phyloP scores from a whole-genome alignment of 2,888 invertebrate species.

The Entomobrya multifasciata region DNA sequence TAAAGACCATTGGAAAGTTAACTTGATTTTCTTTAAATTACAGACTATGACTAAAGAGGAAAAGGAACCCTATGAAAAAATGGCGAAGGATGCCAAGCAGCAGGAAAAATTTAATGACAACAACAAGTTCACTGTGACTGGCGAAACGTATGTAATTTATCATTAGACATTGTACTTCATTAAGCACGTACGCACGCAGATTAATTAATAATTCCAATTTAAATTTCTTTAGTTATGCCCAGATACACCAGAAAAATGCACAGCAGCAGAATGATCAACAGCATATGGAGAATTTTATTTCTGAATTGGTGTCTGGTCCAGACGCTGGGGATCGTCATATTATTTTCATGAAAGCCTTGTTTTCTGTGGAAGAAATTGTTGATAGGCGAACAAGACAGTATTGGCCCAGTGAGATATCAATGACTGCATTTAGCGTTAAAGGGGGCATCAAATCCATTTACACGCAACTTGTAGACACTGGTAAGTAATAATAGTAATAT shows the following conservation, averaged over 20 bases:
- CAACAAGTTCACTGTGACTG: conserved; percentile 77
- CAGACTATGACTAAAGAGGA: conserved; percentile 74
- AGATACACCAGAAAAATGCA: conserved; percentile 54
- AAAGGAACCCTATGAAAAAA: conserved; percentile 72
- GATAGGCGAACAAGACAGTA: conserved; percentile 70
- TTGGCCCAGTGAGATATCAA: conserved; percentile 77
- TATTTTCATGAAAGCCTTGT: conserved; percentile 73
- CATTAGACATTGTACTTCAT: too few relatives aligned
- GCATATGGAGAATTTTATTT: conserved; percentile 49
- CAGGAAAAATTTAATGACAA: conserved; percentile 71
- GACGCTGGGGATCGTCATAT: conserved; percentile 60
- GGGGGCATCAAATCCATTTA: conserved; percentile 73
- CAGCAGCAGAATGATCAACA: conserved; percentile 43
- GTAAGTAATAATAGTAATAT: conserved; percentile 62
- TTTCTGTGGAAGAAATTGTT: conserved; percentile 74
- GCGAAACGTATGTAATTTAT: conserved; percentile 78
- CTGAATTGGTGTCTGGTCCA: conserved; percentile 40
- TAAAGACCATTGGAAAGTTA: too few relatives aligned
- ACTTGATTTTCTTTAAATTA: too few relatives aligned
- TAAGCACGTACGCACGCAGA: too few relatives aligned
- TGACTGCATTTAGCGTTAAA: conserved; percentile 76
- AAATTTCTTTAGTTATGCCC: conserved; percentile 70
- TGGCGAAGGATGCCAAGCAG: conserved; percentile 76
- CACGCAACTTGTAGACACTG: conserved; percentile 78
- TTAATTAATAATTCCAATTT: too few relatives aligned